phyloP scores from a whole-genome alignment of 2,113 vertebrate genomes.

The Pycnonotus jocosus region DNA sequence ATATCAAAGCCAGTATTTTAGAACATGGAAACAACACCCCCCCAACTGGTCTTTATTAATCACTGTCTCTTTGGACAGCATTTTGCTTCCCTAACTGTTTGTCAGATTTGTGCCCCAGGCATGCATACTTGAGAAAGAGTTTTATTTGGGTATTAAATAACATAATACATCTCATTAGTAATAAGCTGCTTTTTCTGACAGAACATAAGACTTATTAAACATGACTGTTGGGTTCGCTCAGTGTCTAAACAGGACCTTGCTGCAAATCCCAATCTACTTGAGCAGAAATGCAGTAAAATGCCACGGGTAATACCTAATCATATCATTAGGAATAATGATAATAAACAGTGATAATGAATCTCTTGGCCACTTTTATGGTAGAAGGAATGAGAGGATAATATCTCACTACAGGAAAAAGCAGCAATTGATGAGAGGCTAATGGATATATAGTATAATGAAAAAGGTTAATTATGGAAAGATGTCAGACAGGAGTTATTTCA shows the following conservation, averaged over 20 bases:
- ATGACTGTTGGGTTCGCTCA: constrained; percentile 1
- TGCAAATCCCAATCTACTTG: not conserved
- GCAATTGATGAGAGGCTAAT: not conserved
- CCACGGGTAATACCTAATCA: not conserved
- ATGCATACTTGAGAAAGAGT: constrained; percentile 41
- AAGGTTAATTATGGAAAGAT: not conserved
- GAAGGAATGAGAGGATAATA: not conserved
- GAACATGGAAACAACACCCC: not conserved
- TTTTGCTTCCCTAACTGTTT: constrained; percentile 47
- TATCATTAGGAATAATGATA: constrained; percentile 31
- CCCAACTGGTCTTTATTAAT: constrained; percentile 31
- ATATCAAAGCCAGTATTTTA: constrained; percentile 34
- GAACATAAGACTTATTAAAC: constrained; percentile 29
- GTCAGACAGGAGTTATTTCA: not conserved
- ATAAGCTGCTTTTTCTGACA: constrained; percentile 30
- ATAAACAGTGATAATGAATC: constrained; percentile 26
- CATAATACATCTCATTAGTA: constrained; percentile 40
- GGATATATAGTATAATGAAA: not conserved
- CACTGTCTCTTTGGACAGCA: constrained; percentile 4
- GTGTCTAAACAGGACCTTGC: not conserved
- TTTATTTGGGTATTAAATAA: constrained; percentile 32
- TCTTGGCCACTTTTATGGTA: constrained; percentile 17
- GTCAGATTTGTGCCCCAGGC: constrained; percentile 47
- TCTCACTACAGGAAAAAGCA: not conserved
- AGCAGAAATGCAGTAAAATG: not conserved